Base-by-base conservation (phyloP, 1,140 invertebrate genomes). In the Leptopilina clavipes region DNA sequence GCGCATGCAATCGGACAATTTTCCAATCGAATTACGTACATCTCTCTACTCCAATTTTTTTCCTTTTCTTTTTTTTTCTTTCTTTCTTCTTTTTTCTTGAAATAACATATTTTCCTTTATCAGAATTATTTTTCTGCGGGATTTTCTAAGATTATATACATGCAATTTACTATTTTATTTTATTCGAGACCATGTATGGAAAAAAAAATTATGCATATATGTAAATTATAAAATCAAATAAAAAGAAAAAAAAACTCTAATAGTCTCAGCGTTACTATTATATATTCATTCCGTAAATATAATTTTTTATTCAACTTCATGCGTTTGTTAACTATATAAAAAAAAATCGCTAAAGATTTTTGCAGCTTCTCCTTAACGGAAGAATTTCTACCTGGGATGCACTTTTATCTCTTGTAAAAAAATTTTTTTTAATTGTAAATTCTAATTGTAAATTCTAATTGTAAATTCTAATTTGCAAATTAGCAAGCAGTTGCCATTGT, bases 81-180 rank as follows among this genome's bases (percentile, higher is more conserved):
- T n/a, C n/a, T n/a, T n/a, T n/a, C n/a, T n/a, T 12, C 22, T 59
- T 25, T 19, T 12, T 22, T 25, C 1, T 12, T 12, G 25, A 6
- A 40, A 40, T 1, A 40, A 40, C 37, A 6, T 59, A 10, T 59
- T 14, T 59, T 10, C 11, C 19, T 2, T 12, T 12, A 59, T 11
- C 5, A 5, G 18, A 25, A 3, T 45, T 14, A 45, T 45, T 45
- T 45, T 45, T 59, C 12, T 11, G 25, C 11, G 1, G 2, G 5
- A 59, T 59, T 5, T 59, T 25, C 56, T 59, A 12, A 25, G 19
- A 59, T 59, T 25, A 59, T n/a, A n/a, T 18, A 59, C 56, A 31
- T 31, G 56, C 56, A 59, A 59, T 59, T 59, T 59, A 25, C 56
- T 25, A 25, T 18, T 22, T 59, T n/a, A n/a, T n/a, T n/a, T n/a